Evolutionary conservation across 2,797 vertebrate genomes (phyloP), one percentile per base, ranked within the genome.

Genomic region (Chloroceryle amazona): DNA sequence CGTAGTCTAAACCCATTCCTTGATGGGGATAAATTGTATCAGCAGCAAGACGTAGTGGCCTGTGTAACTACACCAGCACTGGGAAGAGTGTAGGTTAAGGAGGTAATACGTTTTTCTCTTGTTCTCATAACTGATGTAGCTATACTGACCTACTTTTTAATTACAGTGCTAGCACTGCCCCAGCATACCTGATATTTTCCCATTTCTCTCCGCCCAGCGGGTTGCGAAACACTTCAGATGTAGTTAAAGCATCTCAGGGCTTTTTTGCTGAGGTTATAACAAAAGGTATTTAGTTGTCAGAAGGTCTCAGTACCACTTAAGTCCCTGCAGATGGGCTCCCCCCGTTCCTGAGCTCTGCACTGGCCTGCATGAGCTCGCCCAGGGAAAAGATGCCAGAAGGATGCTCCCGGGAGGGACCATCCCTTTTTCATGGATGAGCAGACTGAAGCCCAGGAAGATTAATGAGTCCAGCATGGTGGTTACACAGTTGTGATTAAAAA

Each of bases 261-360:
- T 60, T 76, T 96, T 93, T 71, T 78, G 31, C 21, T 5, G 5
- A 81, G 51, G 9, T 58, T 79, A 3, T 58, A 46, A 81, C n/a
- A 51, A 65, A 79, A 84, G 26, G 12, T 26, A 39, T 72, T 54
- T 81, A 35, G 33, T 44, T 0, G 0, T 31, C 55, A 86, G 82
- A 83, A 95, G 31, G 52, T 41, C 52, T 78, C 3, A 0, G 29
- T 21, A 58, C 19, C 14, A 3, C 29, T 52, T 57, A 81, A 90
- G 65, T 86, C 75, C 33, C 49, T 3, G 3, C 26, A 58, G 76
- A 31, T 1, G 3, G 31, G 22, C 17, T 74, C 11, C 11, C 25
- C 19, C 15, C 0, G 0, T 15, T 8, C 41, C 61, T 5, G 7
- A 93, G 25, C 49, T 41, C 42, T 29, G 7, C 0, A 0, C 44